phyloP scores from a whole-genome alignment of 2,797 vertebrate species.

The Callimico goeldii region DNA sequence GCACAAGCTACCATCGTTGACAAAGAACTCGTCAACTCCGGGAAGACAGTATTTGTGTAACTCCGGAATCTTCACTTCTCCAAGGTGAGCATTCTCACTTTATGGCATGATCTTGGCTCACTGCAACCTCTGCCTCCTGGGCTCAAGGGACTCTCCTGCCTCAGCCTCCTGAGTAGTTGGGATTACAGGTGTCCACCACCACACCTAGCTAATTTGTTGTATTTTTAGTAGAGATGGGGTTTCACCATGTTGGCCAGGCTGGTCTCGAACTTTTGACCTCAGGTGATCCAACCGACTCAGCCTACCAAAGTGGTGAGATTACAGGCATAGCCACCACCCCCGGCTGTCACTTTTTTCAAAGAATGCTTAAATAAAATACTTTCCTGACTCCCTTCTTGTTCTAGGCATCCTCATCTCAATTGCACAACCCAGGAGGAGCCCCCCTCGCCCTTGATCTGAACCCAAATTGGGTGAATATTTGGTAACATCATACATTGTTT shows the following conservation, averaged over 20 bases:
- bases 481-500: rapidly evolving
- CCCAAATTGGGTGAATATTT: neutral
- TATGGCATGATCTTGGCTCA: neutral
- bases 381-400: neutral
- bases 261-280: neutral
- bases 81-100: neutral
- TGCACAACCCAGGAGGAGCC: too few relatives aligned
- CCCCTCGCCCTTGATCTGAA: neutral
- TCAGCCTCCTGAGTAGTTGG: neutral
- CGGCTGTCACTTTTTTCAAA: neutral
- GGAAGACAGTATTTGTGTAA: neutral
- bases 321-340: neutral
- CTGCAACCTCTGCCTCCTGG: neutral
- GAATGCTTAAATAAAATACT: neutral
- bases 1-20: neutral
- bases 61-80: neutral
- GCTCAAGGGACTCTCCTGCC: neutral
- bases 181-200: neutral
- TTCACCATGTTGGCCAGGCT: neutral
- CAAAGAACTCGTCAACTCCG: neutral
- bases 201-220: neutral
- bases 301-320: neutral
- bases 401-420: neutral
- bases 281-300: too few relatives aligned
- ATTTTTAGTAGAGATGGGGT: neutral